A percentile compares a stretch with the other conserved stretches of the same genome.
phyloP scores from a whole-genome alignment of 1,140 invertebrate species.

The Bombyx mandarina region DNA sequence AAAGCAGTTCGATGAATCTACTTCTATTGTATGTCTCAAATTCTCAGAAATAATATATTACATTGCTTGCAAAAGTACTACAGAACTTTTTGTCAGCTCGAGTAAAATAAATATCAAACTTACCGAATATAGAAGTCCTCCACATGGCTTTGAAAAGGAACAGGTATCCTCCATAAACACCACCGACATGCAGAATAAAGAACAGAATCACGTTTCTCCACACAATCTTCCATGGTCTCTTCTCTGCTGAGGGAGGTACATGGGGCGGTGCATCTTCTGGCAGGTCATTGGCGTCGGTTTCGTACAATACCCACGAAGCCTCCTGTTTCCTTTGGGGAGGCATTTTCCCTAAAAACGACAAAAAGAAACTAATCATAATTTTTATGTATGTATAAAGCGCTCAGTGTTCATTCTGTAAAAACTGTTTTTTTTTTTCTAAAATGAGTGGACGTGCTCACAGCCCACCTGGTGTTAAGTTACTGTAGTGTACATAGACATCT shows the following conservation, averaged over 20 bases:
- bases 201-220: constrained; percentile 88
- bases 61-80: too few relatives aligned
- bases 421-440: too few relatives aligned
- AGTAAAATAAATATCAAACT: constrained; percentile 19
- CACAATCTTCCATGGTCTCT: constrained; percentile 74
- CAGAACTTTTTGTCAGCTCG: too few relatives aligned
- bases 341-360: constrained; percentile 29
- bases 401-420: too few relatives aligned
- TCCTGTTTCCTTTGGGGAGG: constrained; percentile 42
- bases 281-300: constrained; percentile 32
- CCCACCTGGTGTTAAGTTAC: too few relatives aligned
- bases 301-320: constrained; percentile 39
- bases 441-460: too few relatives aligned
- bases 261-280: constrained; percentile 18
- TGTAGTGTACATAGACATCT: too few relatives aligned
- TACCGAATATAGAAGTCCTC: constrained; percentile 78
- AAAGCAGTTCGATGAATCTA: too few relatives aligned
- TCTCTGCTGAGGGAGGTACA: constrained; percentile 37
- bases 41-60: too few relatives aligned
- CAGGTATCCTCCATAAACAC: constrained; percentile 81
- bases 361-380: too few relatives aligned
- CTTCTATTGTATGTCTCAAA: too few relatives aligned
- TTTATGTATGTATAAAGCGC: too few relatives aligned
- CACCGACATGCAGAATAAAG: constrained; percentile 77
- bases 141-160: constrained; percentile 76